These are phyloP conservation scores for Podargus strigoides DNA, from an alignment of 2,797 vertebrate genomes.

Conservation along the genomic window DNA sequence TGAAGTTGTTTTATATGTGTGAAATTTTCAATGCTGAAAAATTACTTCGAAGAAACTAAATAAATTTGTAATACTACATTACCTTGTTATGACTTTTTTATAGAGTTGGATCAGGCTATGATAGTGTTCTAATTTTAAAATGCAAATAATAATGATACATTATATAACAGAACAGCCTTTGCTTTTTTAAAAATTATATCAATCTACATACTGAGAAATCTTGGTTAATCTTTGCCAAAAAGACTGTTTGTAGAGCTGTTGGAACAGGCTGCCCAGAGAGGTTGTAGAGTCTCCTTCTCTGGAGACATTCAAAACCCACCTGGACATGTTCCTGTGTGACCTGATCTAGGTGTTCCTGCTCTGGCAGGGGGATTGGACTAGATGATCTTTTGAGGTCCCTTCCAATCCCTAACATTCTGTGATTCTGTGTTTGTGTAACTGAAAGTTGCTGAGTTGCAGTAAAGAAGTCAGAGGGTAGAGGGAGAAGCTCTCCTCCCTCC, in stretches of 20 bases:
- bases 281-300: no score
- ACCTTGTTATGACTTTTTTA: not conserved
- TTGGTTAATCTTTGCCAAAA: not conserved
- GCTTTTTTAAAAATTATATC: not conserved
- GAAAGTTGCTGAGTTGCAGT: not conserved
- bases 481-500: no score
- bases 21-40: constrained; percentile 55
- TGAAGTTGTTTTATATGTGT: constrained; percentile 59
- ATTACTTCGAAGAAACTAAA: constrained; percentile 42
- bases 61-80: constrained; percentile 59
- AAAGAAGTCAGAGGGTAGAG: not conserved
- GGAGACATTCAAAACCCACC: no score
- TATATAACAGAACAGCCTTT: not conserved
- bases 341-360: no score
- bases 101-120: not conserved
- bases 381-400: no score
- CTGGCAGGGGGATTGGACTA: no score
- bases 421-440: not conserved
- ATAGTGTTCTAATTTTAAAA: not conserved
- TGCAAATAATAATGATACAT: not conserved
- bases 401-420: no score
- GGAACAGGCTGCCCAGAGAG: no score
- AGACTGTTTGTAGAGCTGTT: not conserved
- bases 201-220: not conserved
- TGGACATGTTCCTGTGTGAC: no score